These are phyloP conservation scores for Botia almorhae DNA, from an alignment of 2,797 vertebrate genomes.

Conservation along the genomic window DNA sequence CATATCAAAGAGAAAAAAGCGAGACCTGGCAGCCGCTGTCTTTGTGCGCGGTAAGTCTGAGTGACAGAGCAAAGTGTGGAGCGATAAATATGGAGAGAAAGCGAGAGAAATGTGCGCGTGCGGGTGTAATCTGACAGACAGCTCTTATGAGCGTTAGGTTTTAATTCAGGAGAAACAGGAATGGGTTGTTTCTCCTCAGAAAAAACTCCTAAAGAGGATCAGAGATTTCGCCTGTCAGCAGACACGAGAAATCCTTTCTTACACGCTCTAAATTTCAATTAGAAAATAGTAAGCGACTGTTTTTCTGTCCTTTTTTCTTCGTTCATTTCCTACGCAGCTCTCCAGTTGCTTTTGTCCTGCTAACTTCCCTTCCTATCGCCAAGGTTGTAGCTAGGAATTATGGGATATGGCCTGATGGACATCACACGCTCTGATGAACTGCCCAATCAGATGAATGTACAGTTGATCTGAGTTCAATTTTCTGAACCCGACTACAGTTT, in stretches of 20 bases:
- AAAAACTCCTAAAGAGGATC: slow-evolving; percentile 70
- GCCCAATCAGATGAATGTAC: too few relatives aligned
- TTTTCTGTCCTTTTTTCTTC: too few relatives aligned
- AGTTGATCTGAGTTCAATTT: too few relatives aligned
- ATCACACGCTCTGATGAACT: too few relatives aligned
- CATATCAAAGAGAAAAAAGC: slow-evolving; percentile 55
- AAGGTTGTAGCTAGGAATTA: neutral
- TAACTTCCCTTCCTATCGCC: too few relatives aligned
- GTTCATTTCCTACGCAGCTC: too few relatives aligned
- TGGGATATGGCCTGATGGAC: neutral
- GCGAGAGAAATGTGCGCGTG: slow-evolving; percentile 51
- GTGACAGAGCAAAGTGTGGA: slow-evolving; percentile 17
- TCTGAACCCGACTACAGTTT: too few relatives aligned
- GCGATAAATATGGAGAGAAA: slow-evolving; percentile 13
- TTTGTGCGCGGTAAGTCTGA: slow-evolving; percentile 28
- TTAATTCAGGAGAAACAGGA: slow-evolving; percentile 68
- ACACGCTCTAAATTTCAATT: slow-evolving; percentile 78
- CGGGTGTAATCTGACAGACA: slow-evolving; percentile 57
- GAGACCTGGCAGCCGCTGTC: slow-evolving; percentile 29
- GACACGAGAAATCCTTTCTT: slow-evolving; percentile 79
- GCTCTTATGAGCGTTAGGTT: slow-evolving; percentile 62
- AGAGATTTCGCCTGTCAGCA: slow-evolving; percentile 76
- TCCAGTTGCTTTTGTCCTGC: neutral
- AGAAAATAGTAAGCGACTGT: slow-evolving; percentile 65
- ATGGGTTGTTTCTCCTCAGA: slow-evolving; percentile 68